A percentile compares a stretch with the other conserved stretches of the same genome.
These are phyloP conservation scores for Gallinago nigripennis DNA, from an alignment of 2,797 vertebrate genomes.

Conservation along the genomic window DNA sequence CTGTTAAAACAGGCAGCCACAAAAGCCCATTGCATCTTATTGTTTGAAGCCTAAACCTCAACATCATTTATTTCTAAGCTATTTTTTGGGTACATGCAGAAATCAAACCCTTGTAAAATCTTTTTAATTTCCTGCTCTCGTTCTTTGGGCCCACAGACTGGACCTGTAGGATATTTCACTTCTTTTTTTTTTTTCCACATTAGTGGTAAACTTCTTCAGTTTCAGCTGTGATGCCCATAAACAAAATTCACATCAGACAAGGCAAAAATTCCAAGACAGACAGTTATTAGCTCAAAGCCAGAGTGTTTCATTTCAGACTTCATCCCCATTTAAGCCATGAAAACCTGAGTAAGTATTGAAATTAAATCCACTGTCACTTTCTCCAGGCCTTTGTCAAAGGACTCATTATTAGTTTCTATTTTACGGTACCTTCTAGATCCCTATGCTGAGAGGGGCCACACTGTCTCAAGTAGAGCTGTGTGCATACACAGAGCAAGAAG, in stretches of 20 bases:
- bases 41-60: slow-evolving; percentile 19
- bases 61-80: slow-evolving; percentile 12
- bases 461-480: neutral
- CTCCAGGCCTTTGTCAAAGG: slow-evolving; percentile 26
- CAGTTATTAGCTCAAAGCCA: slow-evolving; percentile 50
- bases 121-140: slow-evolving; percentile 53
- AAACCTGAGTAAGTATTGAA: slow-evolving; percentile 36
- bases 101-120: slow-evolving; percentile 55
- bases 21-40: slow-evolving; percentile 12
- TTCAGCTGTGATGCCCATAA: slow-evolving; percentile 36
- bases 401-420: slow-evolving; percentile 7
- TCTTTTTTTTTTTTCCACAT: neutral
- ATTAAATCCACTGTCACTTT: slow-evolving; percentile 61
- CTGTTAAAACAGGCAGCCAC: neutral
- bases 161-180: slow-evolving; percentile 1
- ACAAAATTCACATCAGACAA: slow-evolving; percentile 32
- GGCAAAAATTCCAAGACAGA: slow-evolving; percentile 36
- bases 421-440: neutral
- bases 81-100: slow-evolving; percentile 9
- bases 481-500: neutral
- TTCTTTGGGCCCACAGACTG: slow-evolving; percentile 2
- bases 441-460: neutral
- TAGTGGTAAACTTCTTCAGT: slow-evolving; percentile 33
- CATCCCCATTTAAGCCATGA: slow-evolving; percentile 53
- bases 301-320: slow-evolving; percentile 66